These are phyloP conservation scores for Lucinisca nassula DNA, from an alignment of 2,888 invertebrate genomes.

Conservation along the genomic window DNA sequence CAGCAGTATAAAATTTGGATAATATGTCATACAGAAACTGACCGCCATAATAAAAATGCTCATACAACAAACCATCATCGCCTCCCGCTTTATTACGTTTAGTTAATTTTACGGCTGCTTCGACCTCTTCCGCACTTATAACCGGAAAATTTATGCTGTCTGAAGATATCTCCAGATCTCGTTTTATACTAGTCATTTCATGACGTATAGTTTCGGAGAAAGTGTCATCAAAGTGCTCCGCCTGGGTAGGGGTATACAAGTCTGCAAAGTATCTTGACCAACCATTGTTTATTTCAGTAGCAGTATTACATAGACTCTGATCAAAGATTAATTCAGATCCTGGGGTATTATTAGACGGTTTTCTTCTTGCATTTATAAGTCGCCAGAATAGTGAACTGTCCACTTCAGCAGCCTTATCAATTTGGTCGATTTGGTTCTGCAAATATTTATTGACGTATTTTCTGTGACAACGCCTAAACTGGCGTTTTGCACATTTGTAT, in stretches of 20 bases:
- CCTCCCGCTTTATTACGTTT: neutral
- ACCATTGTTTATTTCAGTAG: neutral
- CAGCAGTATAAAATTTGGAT: neutral
- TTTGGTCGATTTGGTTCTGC: neutral
- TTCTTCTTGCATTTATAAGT: neutral
- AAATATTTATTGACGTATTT: neutral
- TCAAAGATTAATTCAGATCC: neutral
- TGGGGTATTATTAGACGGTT: neutral
- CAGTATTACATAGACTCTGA: neutral
- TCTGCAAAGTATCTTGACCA: neutral
- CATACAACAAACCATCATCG: neutral
- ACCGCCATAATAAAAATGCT: neutral
- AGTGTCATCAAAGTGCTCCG: neutral
- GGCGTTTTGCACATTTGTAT: neutral
- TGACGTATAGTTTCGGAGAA: neutral
- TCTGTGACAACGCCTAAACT: neutral
- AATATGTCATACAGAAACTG: neutral
- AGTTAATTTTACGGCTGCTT: neutral
- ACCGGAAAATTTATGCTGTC: no score
- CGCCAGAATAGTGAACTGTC: neutral
- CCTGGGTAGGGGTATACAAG: neutral
- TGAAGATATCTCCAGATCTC: neutral
- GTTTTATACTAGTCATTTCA: neutral
- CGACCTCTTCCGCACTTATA: neutral
- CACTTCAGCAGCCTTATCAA: neutral